A percentile compares a stretch with the other conserved stretches of the same genome.
phyloP scores from a whole-genome alignment of 2,113 vertebrate species.

The Lasiurus borealis region DNA sequence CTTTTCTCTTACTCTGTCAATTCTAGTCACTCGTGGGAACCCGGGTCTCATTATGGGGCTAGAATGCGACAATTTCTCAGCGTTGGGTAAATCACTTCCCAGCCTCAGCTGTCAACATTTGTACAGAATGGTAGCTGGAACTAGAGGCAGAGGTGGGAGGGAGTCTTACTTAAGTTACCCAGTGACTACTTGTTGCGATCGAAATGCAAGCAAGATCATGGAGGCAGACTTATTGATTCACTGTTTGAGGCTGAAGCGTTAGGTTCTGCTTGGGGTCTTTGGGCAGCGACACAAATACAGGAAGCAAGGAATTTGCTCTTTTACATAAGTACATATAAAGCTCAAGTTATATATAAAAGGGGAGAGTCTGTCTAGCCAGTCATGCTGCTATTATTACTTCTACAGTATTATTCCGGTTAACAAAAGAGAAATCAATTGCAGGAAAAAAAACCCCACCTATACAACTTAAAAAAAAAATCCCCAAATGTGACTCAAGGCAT shows the following conservation, averaged over 20 bases:
- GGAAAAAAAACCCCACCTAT: not conserved
- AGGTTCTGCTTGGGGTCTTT: not conserved
- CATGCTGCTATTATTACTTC: not conserved
- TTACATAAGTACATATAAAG: not conserved
- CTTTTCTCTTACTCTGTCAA: constrained; percentile 33
- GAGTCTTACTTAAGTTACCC: not conserved
- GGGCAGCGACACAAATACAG: not conserved
- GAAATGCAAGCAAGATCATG: not conserved
- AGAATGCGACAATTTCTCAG: not conserved
- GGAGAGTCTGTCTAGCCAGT: not conserved
- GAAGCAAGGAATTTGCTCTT: not conserved
- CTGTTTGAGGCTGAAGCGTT: not conserved
- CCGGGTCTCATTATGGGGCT: constrained; percentile 44
- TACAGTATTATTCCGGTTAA: not conserved
- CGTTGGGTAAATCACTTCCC: constrained; percentile 2
- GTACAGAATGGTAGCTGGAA: not conserved
- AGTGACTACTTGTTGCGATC: not conserved
- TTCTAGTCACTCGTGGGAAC: constrained; percentile 2
- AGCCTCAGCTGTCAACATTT: constrained; percentile 22
- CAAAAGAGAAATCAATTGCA: constrained; percentile 40
- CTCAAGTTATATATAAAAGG: not conserved
- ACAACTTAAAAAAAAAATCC: not conserved
- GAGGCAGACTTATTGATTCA: not conserved
- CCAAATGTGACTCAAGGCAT: not conserved
- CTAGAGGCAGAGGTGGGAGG: not conserved